These are phyloP conservation scores for Nycticryphes semicollaris DNA, from an alignment of 2,113 vertebrate species.

Conservation along the genomic window DNA sequence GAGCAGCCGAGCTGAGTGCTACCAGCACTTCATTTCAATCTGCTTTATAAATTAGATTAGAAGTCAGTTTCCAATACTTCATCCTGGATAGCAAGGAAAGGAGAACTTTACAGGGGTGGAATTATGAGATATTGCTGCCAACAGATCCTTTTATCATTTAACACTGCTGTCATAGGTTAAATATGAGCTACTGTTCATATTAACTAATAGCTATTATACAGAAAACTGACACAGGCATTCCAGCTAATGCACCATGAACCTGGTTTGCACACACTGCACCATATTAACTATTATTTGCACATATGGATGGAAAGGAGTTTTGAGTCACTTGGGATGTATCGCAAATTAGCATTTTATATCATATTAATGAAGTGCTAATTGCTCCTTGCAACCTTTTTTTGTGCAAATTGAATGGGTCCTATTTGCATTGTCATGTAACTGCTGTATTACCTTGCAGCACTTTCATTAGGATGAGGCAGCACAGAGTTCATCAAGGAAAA, in stretches of 20 bases:
- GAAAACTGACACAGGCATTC: slow-evolving; percentile 51
- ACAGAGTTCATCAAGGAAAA: slow-evolving; percentile 50
- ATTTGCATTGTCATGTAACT: slow-evolving; percentile 39
- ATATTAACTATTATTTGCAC: slow-evolving; percentile 33
- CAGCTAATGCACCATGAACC: slow-evolving; percentile 22
- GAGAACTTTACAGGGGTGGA: slow-evolving; percentile 4
- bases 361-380: slow-evolving; percentile 76
- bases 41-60: slow-evolving; percentile 37
- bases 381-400: slow-evolving; percentile 65
- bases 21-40: slow-evolving; percentile 2
- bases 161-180: slow-evolving; percentile 30
- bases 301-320: slow-evolving; percentile 42
- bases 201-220: slow-evolving; percentile 61
- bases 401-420: slow-evolving; percentile 59
- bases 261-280: neutral
- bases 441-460: slow-evolving; percentile 40
- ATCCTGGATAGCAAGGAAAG: slow-evolving; percentile 4
- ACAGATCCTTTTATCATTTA: slow-evolving; percentile 28
- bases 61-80: slow-evolving; percentile 24
- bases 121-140: slow-evolving; percentile 27
- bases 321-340: slow-evolving; percentile 54
- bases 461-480: slow-evolving; percentile 35
- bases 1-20: neutral
- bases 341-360: slow-evolving; percentile 73
- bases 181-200: slow-evolving; percentile 44